A percentile compares a stretch with the other conserved stretches of the same genome.
These are phyloP conservation scores for Chloromyia formosa DNA, from an alignment of 2,888 invertebrate species.

Conservation along the genomic window DNA sequence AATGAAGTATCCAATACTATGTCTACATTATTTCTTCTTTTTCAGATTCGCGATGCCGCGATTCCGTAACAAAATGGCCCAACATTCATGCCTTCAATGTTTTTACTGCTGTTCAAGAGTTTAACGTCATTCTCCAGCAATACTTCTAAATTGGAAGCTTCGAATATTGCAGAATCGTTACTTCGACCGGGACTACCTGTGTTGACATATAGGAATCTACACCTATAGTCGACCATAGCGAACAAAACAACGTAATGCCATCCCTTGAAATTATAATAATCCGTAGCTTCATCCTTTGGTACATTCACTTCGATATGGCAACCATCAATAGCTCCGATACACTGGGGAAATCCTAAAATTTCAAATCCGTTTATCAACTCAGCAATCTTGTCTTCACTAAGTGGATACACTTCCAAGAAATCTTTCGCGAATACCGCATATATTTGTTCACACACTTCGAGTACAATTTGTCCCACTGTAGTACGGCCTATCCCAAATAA, in stretches of 20 bases:
- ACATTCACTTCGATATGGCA: neutral
- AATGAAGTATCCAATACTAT: no score
- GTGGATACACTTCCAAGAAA: slow-evolving; percentile 5
- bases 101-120: no score
- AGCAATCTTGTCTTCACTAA: neutral
- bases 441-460: no score
- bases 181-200: neutral
- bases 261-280: neutral
- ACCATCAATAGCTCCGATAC: neutral
- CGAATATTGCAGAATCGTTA: no score
- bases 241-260: neutral
- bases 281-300: neutral
- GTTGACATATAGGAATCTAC: neutral
- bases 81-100: no score
- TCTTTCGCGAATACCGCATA: neutral
- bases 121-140: no score
- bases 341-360: slow-evolving; percentile 5
- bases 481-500: no score
- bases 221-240: slow-evolving; percentile 4
- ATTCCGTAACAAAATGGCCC: no score
- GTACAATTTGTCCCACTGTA: no score
- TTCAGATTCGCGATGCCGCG: no score
- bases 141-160: no score
- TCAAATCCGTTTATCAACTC: slow-evolving; percentile 4
- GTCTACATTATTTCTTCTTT: no score